Percentiles rank a stretch among this genome's conserved stretches.
phyloP scores from a whole-genome alignment of 2,797 vertebrate species.

The Monodelphis domestica region DNA sequence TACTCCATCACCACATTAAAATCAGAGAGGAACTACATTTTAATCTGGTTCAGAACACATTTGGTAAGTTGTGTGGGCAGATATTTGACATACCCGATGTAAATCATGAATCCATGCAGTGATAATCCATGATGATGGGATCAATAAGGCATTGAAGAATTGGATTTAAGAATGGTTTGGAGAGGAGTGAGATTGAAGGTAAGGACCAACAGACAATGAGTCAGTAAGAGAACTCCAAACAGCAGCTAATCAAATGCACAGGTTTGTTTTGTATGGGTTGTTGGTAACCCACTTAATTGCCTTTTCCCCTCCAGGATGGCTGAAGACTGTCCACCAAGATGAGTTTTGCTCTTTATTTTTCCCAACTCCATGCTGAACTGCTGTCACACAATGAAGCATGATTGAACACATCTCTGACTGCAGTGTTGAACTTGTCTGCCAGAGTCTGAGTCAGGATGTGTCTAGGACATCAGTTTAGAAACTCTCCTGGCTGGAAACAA shows the following conservation, averaged over 20 bases:
- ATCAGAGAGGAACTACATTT: not conserved
- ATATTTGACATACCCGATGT: not conserved
- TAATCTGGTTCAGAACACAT: not conserved
- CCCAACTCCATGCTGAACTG: not conserved
- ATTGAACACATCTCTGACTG: not conserved
- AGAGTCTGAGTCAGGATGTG: too few species aligned
- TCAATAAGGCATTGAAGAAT: not conserved
- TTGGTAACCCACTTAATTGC: not conserved
- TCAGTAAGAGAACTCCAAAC: not conserved
- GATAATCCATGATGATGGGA: not conserved
- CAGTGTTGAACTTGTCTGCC: not conserved
- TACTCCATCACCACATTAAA: not conserved
- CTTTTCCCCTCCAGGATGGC: not conserved
- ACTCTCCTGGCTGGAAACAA: not conserved
- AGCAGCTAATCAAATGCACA: not conserved
- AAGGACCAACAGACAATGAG: not conserved
- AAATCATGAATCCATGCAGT: not conserved
- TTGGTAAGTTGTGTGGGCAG: not conserved
- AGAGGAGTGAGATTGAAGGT: not conserved
- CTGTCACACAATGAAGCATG: not conserved
- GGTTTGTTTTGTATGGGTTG: not conserved
- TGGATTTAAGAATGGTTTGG: not conserved
- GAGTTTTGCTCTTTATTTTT: not conserved
- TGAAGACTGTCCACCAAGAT: not conserved
- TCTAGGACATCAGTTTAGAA: not conserved